Evolutionary conservation across 30 jellyfish, hydroid and myxozoan genomes (phyloP).

Genomic region (Clytia hemisphaerica): DNA sequence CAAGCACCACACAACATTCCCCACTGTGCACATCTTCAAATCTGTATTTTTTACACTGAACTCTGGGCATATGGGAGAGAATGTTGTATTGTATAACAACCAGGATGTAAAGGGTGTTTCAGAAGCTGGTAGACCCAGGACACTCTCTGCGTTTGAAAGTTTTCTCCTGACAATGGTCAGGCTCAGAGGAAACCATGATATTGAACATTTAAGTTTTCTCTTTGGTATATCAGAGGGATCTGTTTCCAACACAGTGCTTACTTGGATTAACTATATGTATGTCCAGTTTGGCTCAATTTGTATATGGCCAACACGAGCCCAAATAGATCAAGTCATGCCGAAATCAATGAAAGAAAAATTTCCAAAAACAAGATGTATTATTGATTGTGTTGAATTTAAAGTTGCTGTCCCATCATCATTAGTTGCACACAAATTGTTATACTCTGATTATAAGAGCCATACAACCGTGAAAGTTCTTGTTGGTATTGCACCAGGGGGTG

Average conservation of each 20-base stretch:
- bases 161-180: neutral
- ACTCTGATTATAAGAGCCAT: no score
- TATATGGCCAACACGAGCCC: neutral
- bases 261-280: neutral
- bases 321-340: neutral
- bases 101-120: neutral
- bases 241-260: neutral
- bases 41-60: neutral
- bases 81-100: neutral
- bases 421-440: no score
- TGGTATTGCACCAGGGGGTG: constrained; percentile 47
- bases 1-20: neutral
- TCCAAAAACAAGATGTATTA: neutral
- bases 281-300: neutral
- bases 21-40: neutral
- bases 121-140: neutral
- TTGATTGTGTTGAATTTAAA: constrained; percentile 1
- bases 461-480: no score
- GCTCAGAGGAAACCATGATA: neutral
- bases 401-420: constrained; percentile 5
- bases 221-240: neutral
- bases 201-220: neutral
- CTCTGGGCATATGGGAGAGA: neutral
- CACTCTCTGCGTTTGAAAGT: neutral
- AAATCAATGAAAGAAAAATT: neutral